Evolutionary conservation across 2,888 invertebrate species (phyloP), one percentile per base, ranked within the genome.

Genomic region (Globia sparganii): DNA sequence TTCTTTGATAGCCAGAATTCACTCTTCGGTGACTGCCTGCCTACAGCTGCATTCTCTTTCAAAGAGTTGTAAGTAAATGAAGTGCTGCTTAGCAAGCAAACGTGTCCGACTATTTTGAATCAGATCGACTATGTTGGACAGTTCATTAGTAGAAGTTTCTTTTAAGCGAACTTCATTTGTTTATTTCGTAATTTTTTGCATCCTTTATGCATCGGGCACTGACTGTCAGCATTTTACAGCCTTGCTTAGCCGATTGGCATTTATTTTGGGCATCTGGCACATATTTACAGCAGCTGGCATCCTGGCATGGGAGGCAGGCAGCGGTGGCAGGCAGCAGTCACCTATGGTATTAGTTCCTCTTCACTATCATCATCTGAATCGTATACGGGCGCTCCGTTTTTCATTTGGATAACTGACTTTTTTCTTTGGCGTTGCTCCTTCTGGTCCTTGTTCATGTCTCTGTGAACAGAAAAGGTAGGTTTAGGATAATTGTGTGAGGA

Each of bases 301-400:
- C 56, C 85, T 31, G 61, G 53, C 1, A 65, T 40, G 49, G 64
- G 46, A 0, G 73, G 69, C 34, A 83, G 37, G 56, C 78, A 84
- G 75, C 86, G 72, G 70, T 43, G 72, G 78, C 86, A 76, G 80
- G 73, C 59, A n/a, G 61, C 74, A 18, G 37, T 74, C 73, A 73
- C 75, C 66, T 84, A 84, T 49, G 84, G 84, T 15, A 83, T 96
- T 67, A 97, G 97, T 91, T 98, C 98, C 83, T 98, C 98, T 87
- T 98, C 98, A 40, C 97, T 97, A 77, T 97, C 97, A 72, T 97
- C 97, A 66, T 97, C 97, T 5, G 97, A 97, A 78, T 97, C 97
- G 86, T 97, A 97, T 1, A 97, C 97, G 1, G 97, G 96, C 4
- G 97, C 96, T 61, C 97, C 97, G 65, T 97, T 96, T 81, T 96